Conservation (phyloP, 2,797 vertebrate species). For the Phrynocephalus guinanensis region DNA sequence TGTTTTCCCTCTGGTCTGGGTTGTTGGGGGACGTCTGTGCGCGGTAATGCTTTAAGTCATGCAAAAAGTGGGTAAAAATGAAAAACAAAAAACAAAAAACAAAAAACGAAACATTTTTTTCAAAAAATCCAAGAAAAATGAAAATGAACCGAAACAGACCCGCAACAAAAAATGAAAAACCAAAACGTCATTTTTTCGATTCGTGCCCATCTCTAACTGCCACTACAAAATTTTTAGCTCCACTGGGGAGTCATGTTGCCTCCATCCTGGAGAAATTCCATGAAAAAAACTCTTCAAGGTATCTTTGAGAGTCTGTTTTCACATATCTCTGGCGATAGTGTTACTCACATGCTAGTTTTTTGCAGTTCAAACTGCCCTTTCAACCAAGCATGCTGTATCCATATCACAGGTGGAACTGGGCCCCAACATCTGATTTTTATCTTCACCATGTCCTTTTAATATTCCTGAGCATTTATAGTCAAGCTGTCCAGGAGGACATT, state of each 20-base stretch:
- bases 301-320: not conserved
- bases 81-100: too few species aligned
- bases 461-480: conserved; percentile 20
- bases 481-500: conserved; percentile 9
- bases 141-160: too few species aligned
- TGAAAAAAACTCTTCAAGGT: not conserved
- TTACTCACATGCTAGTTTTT: not conserved
- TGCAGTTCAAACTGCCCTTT: not conserved
- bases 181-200: too few species aligned
- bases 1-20: too few species aligned
- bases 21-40: too few species aligned
- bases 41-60: too few species aligned
- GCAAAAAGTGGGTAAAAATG: too few species aligned
- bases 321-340: not conserved
- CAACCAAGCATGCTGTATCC: not conserved
- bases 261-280: not conserved
- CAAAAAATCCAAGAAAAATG: too few species aligned
- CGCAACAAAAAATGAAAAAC: too few species aligned
- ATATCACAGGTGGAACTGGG: conserved; percentile 11
- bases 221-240: not conserved
- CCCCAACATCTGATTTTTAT: not conserved
- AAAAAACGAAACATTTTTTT: too few species aligned
- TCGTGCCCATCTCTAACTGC: not conserved
- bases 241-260: not conserved
- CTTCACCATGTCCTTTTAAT: conserved; percentile 9